A percentile compares a stretch with the other conserved stretches of the same genome.
phyloP scores from a whole-genome alignment of 2,797 vertebrate genomes.

The Eutrigla gurnardus region DNA sequence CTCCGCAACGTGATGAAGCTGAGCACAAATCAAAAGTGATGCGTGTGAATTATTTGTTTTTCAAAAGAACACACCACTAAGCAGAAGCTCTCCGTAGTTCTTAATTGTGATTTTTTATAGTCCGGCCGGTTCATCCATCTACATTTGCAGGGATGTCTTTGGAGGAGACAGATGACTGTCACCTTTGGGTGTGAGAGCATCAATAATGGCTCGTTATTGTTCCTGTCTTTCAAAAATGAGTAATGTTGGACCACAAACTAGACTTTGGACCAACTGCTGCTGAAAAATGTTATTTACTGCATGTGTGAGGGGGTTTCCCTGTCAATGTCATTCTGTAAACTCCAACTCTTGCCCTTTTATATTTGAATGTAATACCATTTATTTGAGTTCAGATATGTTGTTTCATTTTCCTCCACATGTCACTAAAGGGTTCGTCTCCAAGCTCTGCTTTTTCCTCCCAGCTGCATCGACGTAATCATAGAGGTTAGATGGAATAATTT shows the following conservation, averaged over 20 bases:
- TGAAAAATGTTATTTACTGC: not conserved
- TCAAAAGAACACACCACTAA: slow-evolving; percentile 6
- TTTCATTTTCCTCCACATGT: not conserved
- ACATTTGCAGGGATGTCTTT: slow-evolving; percentile 20
- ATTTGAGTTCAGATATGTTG: slow-evolving; percentile 18
- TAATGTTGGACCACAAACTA: not conserved
- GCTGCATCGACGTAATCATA: not conserved
- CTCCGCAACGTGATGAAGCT: slow-evolving; percentile 32
- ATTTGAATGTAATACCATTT: slow-evolving; percentile 6
- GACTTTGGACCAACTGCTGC: slow-evolving; percentile 10
- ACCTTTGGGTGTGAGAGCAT: slow-evolving; percentile 12
- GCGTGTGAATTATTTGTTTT: slow-evolving; percentile 45
- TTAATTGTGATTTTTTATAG: slow-evolving; percentile 34
- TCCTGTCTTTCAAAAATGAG: slow-evolving; percentile 5
- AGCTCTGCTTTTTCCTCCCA: not conserved
- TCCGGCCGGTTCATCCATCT: slow-evolving; percentile 50
- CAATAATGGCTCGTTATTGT: slow-evolving; percentile 32
- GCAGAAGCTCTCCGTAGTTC: slow-evolving; percentile 6
- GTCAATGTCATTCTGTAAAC: not conserved
- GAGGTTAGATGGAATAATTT: slow-evolving; percentile 1
- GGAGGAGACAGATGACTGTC: slow-evolving; percentile 19
- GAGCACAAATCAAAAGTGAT: slow-evolving; percentile 51
- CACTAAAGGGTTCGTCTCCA: not conserved
- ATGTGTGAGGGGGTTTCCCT: not conserved
- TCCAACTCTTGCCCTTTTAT: slow-evolving; percentile 5